Percentiles rank a stretch among this genome's conserved stretches.
Evolutionary conservation across 2,113 vertebrate species (phyloP).

Genomic region (Nematolebias whitei): DNA sequence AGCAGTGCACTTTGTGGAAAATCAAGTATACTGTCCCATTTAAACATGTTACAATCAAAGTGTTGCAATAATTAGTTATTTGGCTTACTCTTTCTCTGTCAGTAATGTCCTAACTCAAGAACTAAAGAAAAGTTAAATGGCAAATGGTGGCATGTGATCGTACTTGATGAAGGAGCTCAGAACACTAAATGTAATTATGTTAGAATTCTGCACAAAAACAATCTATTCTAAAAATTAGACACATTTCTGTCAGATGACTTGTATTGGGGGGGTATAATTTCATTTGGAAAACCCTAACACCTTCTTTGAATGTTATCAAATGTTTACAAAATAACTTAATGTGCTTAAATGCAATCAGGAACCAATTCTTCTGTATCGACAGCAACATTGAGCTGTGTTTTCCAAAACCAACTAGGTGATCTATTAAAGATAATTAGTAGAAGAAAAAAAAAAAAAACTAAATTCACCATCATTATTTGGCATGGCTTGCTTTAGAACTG

Average conservation of each 20-base stretch:
- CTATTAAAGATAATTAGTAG: conserved; percentile 31
- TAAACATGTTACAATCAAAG: conserved; percentile 77
- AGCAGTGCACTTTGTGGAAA: conserved; percentile 40
- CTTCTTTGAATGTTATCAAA: conserved; percentile 79
- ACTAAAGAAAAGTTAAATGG: conserved; percentile 65
- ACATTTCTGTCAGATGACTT: conserved; percentile 83
- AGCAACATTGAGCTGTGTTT: conserved; percentile 33
- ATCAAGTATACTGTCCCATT: conserved; percentile 61
- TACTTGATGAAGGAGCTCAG: conserved; percentile 72
- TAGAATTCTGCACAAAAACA: conserved; percentile 85
- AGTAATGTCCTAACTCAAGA: conserved; percentile 53
- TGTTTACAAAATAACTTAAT: conserved; percentile 82
- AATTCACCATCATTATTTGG: background rate
- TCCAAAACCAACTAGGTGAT: conserved; percentile 15
- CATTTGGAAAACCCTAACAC: conserved; percentile 63
- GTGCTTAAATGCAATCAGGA: conserved; percentile 73
- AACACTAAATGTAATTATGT: conserved; percentile 83
- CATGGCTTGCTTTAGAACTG: background rate
- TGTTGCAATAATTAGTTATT: conserved; percentile 60
- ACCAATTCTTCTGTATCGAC: conserved; percentile 37
- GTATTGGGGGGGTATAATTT: conserved; percentile 70
- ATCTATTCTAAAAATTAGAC: conserved; percentile 82
- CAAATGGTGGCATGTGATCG: conserved; percentile 79
- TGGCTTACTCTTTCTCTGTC: conserved; percentile 49
- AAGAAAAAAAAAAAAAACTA: background rate